Evolutionary conservation across 2,888 invertebrate genomes (phyloP), one percentile per base, ranked within the genome.

Genomic region (Girardia tigrina): DNA sequence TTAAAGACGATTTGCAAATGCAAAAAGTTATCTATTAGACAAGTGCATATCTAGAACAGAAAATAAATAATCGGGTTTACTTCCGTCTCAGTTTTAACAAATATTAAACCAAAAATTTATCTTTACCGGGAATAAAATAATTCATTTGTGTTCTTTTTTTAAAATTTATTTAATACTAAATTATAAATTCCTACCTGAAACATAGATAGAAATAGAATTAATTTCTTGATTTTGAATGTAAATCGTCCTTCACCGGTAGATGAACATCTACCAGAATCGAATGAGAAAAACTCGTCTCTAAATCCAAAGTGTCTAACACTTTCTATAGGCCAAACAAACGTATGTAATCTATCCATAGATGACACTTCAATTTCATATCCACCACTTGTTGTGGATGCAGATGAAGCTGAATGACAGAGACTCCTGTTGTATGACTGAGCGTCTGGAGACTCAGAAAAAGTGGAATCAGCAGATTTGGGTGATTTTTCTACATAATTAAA

Each of bases 161-260:
- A n/a, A n/a, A n/a, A n/a, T n/a, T n/a, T n/a, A n/a, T n/a, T n/a
- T n/a, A n/a, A n/a, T n/a, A n/a, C n/a, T n/a, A n/a, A n/a, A n/a
- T n/a, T n/a, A n/a, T n/a, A n/a, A n/a, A n/a, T n/a, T n/a, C n/a
- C n/a, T 56, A 56, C 56, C 23, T 56, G 56, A 16, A 56, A 56
- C n/a, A 12, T 56, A 2, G 56, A 56, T 16, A 56, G 23, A 56
- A 56, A 56, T 16, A 56, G 23, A 56, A 56, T n/a, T n/a, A 56
- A 56, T 56, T 56, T 56, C 23, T 56, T 56, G 56, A 56, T 56
- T 56, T 56, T 56, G 23, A 56, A 56, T 56, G 56, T 56, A n/a
- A 56, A 56, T 23, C 56, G 8, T 4, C 56, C 56, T 56, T 56
- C 56, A 56, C 56, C 56, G 23, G 56, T 56, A 12, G 56, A 56